These are phyloP conservation scores for Xylota sylvarum DNA, from an alignment of 2,888 invertebrate genomes.

Conservation along the genomic window DNA sequence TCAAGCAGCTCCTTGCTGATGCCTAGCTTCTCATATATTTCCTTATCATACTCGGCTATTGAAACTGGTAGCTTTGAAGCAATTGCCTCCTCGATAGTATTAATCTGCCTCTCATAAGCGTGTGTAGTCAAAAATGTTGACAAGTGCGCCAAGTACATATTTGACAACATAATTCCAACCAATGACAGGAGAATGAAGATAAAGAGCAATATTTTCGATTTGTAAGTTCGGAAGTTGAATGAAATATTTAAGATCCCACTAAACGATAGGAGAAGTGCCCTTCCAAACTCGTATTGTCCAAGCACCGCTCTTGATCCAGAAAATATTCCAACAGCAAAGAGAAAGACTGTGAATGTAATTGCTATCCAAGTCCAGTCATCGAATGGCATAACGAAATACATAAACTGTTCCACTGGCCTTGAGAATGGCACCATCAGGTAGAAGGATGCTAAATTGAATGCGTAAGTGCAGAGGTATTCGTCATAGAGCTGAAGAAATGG, in stretches of 20 bases:
- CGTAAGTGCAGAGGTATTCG: conserved; percentile 33
- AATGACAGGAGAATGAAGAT: conserved; percentile 76
- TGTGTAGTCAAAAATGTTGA: conserved; percentile 80
- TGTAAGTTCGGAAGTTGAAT: conserved; percentile 2
- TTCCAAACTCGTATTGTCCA: conserved; percentile 33
- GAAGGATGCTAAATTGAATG: background rate
- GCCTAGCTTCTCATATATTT: background rate
- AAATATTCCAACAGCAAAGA: conserved; percentile 25
- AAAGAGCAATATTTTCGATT: conserved; percentile 16
- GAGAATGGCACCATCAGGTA: conserved; percentile 70
- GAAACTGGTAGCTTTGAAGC: conserved; percentile 55
- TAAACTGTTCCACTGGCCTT: conserved; percentile 70
- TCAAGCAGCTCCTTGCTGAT: conserved; percentile 9
- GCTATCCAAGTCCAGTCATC: conserved; percentile 49
- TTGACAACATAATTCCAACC: conserved; percentile 80
- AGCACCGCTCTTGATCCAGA: conserved; percentile 11
- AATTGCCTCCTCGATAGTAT: conserved; percentile 77
- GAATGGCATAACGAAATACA: conserved; percentile 78
- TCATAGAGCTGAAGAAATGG: conserved; percentile 33
- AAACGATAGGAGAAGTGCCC: conserved; percentile 44
- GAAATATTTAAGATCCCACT: conserved; percentile 34
- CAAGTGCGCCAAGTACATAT: conserved; percentile 80
- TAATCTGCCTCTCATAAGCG: conserved; percentile 74
- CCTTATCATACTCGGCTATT: conserved; percentile 30
- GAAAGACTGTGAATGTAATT: background rate